Percentiles rank a stretch among this genome's conserved stretches.
These are phyloP conservation scores for Imbricaverruca yamaguchii DNA, from an alignment of 2,888 invertebrate genomes.

Conservation along the genomic window DNA sequence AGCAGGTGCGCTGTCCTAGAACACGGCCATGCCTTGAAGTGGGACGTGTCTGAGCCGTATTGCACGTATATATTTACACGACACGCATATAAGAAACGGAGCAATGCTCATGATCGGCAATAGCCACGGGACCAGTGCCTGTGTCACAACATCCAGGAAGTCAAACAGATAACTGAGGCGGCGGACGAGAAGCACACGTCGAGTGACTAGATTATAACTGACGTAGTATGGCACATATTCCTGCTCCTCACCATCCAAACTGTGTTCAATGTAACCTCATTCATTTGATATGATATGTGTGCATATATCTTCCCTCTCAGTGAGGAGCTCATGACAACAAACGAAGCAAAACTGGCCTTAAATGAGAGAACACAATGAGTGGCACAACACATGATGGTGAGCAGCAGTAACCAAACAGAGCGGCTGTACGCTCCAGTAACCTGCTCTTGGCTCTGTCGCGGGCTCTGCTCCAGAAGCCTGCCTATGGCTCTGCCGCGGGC, in stretches of 20 bases:
- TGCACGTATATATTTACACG: conserved; percentile 19
- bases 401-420: no score
- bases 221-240: conserved; percentile 12
- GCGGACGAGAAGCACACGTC: neutral
- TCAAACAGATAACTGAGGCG: neutral
- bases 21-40: no score
- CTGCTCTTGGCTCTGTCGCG: no score
- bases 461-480: no score
- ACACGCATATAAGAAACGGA: conserved; percentile 19
- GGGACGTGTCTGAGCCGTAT: neutral
- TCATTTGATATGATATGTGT: conserved; percentile 11
- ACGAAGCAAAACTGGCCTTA: no score
- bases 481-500: no score
- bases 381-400: no score
- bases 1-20: no score
- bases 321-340: no score
- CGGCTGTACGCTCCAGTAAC: no score
- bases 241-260: neutral
- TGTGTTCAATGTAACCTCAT: neutral
- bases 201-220: conserved; percentile 17
- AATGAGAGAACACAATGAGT: no score
- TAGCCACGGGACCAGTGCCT: neutral
- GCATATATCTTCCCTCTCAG: no score
- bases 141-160: neutral
- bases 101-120: neutral